A percentile compares a stretch with the other conserved stretches of the same genome.
These are phyloP conservation scores for Nymphalis c-album DNA, from an alignment of 2,888 invertebrate species.

Conservation along the genomic window DNA sequence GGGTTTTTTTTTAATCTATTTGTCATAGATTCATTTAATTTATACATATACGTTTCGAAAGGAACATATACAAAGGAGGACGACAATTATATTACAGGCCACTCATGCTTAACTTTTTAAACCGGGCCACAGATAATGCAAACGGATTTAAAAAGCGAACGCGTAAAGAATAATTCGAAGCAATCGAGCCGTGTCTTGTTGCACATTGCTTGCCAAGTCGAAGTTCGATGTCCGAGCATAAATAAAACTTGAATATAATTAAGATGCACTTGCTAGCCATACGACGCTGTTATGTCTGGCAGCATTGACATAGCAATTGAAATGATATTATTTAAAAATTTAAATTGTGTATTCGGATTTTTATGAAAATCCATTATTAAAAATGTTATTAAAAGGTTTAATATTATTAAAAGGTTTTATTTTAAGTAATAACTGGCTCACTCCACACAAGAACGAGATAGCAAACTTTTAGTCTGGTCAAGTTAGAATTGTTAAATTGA, in stretches of 20 bases:
- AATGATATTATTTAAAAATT: neutral
- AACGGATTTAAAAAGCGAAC: constrained; percentile 37
- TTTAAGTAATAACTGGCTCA: neutral
- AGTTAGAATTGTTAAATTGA: too few species aligned
- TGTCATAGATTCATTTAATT: neutral
- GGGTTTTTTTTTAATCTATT: neutral
- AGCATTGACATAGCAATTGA: neutral
- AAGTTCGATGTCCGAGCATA: constrained; percentile 32
- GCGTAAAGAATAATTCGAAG: constrained; percentile 36
- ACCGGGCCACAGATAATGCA: constrained; percentile 38
- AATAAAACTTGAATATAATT: constrained; percentile 24
- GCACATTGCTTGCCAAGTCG: constrained; percentile 29
- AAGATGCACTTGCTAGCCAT: constrained; percentile 3
- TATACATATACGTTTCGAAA: neutral
- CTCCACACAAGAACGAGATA: too few species aligned
- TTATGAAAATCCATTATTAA: neutral
- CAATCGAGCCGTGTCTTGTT: constrained; percentile 28
- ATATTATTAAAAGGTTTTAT: neutral
- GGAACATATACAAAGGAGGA: constrained; percentile 4
- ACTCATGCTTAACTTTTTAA: constrained; percentile 28
- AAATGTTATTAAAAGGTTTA: too few species aligned
- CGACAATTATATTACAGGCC: constrained; percentile 3
- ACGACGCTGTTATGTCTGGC: neutral
- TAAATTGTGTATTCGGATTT: too few species aligned
- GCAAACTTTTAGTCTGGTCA: too few species aligned